Evolutionary conservation across 2,888 invertebrate genomes (phyloP).

Genomic region (Neelides folsomi): DNA sequence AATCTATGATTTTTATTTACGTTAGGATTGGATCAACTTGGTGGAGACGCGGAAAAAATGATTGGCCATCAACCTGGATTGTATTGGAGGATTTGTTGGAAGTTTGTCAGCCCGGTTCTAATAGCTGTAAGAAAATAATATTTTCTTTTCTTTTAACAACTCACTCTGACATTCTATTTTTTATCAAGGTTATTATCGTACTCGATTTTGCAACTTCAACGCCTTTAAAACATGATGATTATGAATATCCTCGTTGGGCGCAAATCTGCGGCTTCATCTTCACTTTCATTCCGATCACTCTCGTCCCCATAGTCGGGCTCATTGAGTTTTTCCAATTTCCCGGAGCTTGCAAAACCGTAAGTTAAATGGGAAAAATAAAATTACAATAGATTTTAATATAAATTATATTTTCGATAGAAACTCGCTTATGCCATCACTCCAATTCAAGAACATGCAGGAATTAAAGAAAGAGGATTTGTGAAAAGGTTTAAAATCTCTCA

Average conservation of each 20-base stretch:
- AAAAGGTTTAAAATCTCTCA: slow-evolving; percentile 23
- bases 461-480: slow-evolving; percentile 21
- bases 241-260: slow-evolving; percentile 57
- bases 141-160: neutral
- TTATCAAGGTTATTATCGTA: slow-evolving; percentile 25
- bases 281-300: slow-evolving; percentile 57
- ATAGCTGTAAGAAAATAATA: slow-evolving; percentile 51
- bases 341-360: slow-evolving; percentile 55
- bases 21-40: slow-evolving; percentile 64
- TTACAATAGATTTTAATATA: neutral
- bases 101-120: slow-evolving; percentile 65
- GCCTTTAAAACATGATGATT: slow-evolving; percentile 37
- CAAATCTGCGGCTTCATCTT: slow-evolving; percentile 57
- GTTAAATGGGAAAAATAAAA: neutral
- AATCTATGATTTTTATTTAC: slow-evolving; percentile 19
- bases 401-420: slow-evolving; percentile 21
- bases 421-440: slow-evolving; percentile 31
- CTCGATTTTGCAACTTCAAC: slow-evolving; percentile 25
- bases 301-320: slow-evolving; percentile 56
- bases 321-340: slow-evolving; percentile 50
- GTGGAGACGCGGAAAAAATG: slow-evolving; percentile 66
- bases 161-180: neutral
- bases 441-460: slow-evolving; percentile 26
- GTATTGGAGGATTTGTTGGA: slow-evolving; percentile 77
- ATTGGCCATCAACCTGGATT: slow-evolving; percentile 58